phyloP scores from a whole-genome alignment of 2,113 vertebrate species.

The Hiodon alosoides region DNA sequence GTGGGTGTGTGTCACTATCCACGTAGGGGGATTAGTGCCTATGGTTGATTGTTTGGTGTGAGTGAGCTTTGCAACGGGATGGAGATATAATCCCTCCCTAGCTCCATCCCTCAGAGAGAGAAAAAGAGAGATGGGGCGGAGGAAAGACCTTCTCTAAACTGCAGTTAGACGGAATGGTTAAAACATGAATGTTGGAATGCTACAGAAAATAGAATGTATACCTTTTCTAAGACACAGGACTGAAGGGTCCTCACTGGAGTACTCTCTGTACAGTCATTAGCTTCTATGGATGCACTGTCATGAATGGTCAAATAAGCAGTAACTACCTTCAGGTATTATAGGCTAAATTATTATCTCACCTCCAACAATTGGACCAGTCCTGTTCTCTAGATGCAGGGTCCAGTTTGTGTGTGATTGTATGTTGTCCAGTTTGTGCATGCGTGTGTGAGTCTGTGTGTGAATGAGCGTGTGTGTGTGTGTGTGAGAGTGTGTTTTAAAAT shows the following conservation, averaged over 20 bases:
- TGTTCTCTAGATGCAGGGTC: background rate
- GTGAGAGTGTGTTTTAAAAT: no score
- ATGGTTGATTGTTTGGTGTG: slow-evolving; percentile 64
- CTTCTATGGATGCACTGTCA: no score
- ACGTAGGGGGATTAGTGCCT: slow-evolving; percentile 52
- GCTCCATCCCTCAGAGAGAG: background rate
- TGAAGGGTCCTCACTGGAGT: no score
- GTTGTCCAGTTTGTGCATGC: background rate
- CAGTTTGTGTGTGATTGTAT: background rate
- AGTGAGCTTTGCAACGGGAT: slow-evolving; percentile 59
- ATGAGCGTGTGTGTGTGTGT: slow-evolving; percentile 5
- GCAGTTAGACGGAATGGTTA: background rate
- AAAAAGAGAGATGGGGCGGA: background rate
- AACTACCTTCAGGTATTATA: no score
- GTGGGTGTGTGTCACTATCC: slow-evolving; percentile 37
- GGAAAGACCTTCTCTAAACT: background rate
- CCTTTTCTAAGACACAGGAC: no score
- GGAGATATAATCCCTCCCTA: slow-evolving; percentile 56
- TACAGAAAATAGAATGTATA: no score
- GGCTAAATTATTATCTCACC: background rate
- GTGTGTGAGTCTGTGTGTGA: background rate
- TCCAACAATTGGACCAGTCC: no score
- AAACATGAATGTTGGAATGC: background rate
- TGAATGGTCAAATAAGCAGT: no score
- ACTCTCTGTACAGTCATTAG: no score